Conservation (phyloP, 2,888 invertebrate genomes). For the Latrodectus hesperus region DNA sequence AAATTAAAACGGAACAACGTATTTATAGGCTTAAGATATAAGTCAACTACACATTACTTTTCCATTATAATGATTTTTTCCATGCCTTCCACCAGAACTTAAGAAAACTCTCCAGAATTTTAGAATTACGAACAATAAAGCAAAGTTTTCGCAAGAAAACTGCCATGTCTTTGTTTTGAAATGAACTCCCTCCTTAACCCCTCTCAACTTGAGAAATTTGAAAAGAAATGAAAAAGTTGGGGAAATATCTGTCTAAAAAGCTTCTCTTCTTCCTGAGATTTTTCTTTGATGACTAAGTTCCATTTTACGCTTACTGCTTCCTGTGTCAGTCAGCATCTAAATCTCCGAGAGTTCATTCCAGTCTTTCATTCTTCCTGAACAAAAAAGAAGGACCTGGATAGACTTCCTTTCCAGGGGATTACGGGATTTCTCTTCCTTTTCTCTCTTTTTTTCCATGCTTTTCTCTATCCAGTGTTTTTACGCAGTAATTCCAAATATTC, state of each 20-base stretch:
- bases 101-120: too few relatives aligned
- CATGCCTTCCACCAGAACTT: too few relatives aligned
- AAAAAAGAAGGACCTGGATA: slow-evolving; percentile 7
- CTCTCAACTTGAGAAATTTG: background rate
- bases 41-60: too few relatives aligned
- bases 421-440: background rate
- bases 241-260: background rate
- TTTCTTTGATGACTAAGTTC: slow-evolving; percentile 10
- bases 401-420: slow-evolving; percentile 6
- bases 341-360: background rate
- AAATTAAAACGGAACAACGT: too few relatives aligned
- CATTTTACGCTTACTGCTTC: slow-evolving; percentile 14
- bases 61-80: too few relatives aligned
- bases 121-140: too few relatives aligned
- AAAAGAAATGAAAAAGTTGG: background rate
- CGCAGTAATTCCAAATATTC: too few relatives aligned
- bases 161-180: too few relatives aligned
- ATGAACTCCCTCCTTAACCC: background rate
- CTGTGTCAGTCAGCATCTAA: slow-evolving; percentile 6
- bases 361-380: background rate
- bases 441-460: too few relatives aligned
- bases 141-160: too few relatives aligned
- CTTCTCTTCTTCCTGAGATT: background rate
- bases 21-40: too few relatives aligned
- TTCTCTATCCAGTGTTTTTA: too few relatives aligned